Evolutionary conservation across 2,888 invertebrate genomes (phyloP).

Genomic region (Tipula vernalis): DNA sequence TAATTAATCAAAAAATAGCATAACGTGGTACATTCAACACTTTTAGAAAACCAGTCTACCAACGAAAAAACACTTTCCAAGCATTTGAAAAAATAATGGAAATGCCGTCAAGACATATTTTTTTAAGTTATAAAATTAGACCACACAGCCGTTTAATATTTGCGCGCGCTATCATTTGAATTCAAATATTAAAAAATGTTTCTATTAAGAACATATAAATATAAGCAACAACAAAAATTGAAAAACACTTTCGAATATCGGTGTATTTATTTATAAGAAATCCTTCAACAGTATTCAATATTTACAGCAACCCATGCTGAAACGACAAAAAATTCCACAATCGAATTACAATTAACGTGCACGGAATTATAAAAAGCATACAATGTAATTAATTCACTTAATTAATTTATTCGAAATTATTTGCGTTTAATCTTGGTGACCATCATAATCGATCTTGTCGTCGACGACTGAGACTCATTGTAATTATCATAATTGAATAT

Average conservation of each 20-base stretch:
- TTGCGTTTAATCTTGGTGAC: slow-evolving; percentile 4
- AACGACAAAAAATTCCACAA: not conserved
- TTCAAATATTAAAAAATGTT: not conserved
- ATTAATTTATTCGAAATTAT: not conserved
- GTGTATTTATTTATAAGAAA: not conserved
- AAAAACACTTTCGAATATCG: not conserved
- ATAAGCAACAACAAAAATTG: not conserved
- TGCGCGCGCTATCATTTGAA: not conserved
- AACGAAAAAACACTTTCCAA: not conserved
- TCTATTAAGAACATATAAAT: not conserved
- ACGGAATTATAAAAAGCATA: not conserved
- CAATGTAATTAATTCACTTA: not conserved
- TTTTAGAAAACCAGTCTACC: not conserved
- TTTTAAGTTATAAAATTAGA: not conserved
- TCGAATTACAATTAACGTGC: not conserved
- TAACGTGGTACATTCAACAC: not conserved
- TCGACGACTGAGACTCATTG: not conserved
- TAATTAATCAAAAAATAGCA: not conserved
- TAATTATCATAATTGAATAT: not conserved
- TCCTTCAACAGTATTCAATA: not conserved
- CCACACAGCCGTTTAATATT: not conserved
- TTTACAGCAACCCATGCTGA: slow-evolving; percentile 4
- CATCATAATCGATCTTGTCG: not conserved
- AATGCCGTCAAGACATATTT: not conserved
- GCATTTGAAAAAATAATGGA: not conserved